Base-by-base conservation (phyloP, 2,797 vertebrate species). In the Smutsia temminckii region DNA sequence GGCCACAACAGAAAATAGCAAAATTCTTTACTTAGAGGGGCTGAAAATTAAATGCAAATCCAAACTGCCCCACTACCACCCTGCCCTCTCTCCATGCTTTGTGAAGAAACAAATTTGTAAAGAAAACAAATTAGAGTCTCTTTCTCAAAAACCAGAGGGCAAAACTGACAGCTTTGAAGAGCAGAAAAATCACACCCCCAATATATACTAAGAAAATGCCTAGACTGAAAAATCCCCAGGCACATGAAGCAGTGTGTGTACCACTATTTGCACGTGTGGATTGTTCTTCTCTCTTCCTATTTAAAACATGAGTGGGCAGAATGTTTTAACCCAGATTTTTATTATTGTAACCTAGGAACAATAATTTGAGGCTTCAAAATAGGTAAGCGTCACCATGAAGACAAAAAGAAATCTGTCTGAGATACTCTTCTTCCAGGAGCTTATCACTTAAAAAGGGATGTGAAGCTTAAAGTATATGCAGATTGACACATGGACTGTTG, bases 321-420 rank as follows among this genome's bases (percentile, higher is more conserved):
- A 53, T 69, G 79, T 94, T 95, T 93, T 78, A 89, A 96, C 87
- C 49, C 78, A 78, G 53, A 92, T 78, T 96, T 92, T 96, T 59
- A 81, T 92, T 92, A 74, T 94, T 89, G 91, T 96, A 96, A 96
- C 88, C 89, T 97, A 96, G 94, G 79, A 97, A 96, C 95, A 95
- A 95, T 95, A 68, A 96, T 85, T 96, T 91, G 89, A 96, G 72
- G 84, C 71, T 96, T 97, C 83, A 91, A 85, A 93, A 71, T 95
- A 95, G 92, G 87, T 97, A 93, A 90, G n/a, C 92, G 86, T 98
- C 96, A 92, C 94, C 94, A 95, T 97, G 94, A 96, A 96, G 77
- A 97, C 91, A 89, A 92, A 97, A 95, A 68, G 84, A 97, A 83
- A 95, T 77, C 80, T 83, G 40, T 87, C 77, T 8, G 37, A 92